phyloP scores from a whole-genome alignment of 2,113 vertebrate species.

The Archocentrus centrarchus region DNA sequence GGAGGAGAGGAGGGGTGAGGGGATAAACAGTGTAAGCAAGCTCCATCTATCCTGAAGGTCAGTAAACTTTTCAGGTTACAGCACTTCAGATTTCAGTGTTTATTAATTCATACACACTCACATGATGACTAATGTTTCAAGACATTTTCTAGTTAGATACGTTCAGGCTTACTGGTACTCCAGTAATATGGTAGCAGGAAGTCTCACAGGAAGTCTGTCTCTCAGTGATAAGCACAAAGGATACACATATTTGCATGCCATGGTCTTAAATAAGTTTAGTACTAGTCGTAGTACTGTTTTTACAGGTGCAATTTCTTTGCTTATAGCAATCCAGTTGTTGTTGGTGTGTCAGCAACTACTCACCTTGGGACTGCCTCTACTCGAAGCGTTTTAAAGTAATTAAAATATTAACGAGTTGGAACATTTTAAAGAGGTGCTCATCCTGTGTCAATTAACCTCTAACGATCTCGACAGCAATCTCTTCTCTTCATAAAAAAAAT shows the following conservation, averaged over 20 bases:
- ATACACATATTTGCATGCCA: background rate
- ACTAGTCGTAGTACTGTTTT: background rate
- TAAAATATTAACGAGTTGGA: background rate
- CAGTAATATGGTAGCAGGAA: background rate
- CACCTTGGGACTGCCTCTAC: background rate
- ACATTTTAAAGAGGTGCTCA: background rate
- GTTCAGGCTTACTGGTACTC: background rate
- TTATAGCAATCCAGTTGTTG: background rate
- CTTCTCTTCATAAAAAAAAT: background rate
- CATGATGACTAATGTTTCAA: conserved; percentile 10
- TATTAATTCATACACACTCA: background rate
- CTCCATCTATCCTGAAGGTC: conserved; percentile 69
- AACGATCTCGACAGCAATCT: background rate
- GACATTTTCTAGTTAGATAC: background rate
- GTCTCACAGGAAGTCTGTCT: background rate
- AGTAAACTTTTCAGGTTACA: conserved; percentile 45
- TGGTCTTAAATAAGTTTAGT: background rate
- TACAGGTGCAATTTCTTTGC: background rate
- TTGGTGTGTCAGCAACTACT: background rate
- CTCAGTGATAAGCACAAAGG: background rate
- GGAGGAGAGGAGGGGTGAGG: conserved; percentile 4
- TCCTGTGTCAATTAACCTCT: background rate
- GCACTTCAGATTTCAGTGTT: background rate
- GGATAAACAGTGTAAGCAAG: conserved; percentile 39
- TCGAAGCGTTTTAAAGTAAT: background rate